Conservation (phyloP, 2,888 invertebrate species). For the Pecten maximus region DNA sequence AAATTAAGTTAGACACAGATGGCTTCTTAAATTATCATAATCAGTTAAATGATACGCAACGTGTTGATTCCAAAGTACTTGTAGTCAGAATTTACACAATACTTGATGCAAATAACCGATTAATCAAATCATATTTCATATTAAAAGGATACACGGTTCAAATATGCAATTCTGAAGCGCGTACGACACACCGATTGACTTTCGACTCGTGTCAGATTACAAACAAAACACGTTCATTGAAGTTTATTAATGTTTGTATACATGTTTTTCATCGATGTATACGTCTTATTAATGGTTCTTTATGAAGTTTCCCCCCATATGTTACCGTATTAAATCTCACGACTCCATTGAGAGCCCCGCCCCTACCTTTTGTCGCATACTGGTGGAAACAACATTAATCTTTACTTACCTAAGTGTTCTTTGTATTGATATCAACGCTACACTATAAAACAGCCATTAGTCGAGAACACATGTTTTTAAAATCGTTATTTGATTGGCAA, state of each 20-base stretch:
- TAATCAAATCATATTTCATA: neutral
- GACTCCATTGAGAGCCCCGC: neutral
- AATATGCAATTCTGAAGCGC: neutral
- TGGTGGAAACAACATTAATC: neutral
- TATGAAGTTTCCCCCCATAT: neutral
- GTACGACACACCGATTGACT: neutral
- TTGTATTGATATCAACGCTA: neutral
- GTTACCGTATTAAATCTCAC: neutral
- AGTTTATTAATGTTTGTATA: neutral
- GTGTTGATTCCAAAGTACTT: neutral
- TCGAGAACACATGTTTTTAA: neutral
- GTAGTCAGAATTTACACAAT: neutral
- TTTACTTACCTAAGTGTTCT: neutral
- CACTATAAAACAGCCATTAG: slow-evolving; percentile 18
- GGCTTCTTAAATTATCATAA: neutral
- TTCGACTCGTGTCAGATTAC: neutral
- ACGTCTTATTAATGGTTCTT: neutral
- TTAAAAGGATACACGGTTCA: neutral
- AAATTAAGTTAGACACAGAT: neutral
- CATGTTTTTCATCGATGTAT: neutral
- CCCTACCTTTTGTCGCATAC: neutral
- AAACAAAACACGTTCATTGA: neutral
- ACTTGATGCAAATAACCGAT: neutral
- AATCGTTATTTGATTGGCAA: slow-evolving; percentile 4
- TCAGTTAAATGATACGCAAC: neutral